These are phyloP conservation scores for Typhlomys cinereus DNA, from an alignment of 2,113 vertebrate species.

Conservation along the genomic window DNA sequence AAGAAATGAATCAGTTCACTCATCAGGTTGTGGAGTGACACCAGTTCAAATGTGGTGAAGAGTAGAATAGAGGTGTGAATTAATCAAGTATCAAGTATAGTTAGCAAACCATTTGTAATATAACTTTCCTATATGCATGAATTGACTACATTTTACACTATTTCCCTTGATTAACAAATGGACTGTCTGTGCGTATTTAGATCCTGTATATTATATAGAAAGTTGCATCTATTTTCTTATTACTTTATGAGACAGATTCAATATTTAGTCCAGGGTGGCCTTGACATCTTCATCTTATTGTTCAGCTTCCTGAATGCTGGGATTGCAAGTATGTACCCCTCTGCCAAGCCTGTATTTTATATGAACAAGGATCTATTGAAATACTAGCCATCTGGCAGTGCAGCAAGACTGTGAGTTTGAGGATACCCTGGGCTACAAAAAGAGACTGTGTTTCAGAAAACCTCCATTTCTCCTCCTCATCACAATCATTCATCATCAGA, in stretches of 20 bases:
- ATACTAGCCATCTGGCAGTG: background rate
- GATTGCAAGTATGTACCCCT: background rate
- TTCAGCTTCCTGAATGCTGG: background rate
- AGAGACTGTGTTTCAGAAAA: background rate
- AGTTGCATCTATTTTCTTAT: background rate
- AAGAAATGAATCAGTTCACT: background rate
- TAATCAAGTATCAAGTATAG: background rate
- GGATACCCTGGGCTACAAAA: background rate
- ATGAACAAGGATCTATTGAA: background rate
- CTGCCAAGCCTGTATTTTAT: background rate
- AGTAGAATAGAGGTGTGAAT: background rate
- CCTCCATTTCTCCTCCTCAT: no score
- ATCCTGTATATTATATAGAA: background rate
- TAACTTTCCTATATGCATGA: background rate
- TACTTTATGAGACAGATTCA: background rate
- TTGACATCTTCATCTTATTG: background rate
- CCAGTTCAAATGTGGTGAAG: background rate
- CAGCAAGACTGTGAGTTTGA: background rate
- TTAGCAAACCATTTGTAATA: background rate
- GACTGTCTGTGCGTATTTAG: background rate
- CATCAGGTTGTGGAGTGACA: background rate
- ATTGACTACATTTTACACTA: background rate
- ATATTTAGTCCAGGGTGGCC: background rate
- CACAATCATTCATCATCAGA: background rate
- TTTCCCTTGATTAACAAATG: conserved; percentile 8